Base-by-base conservation (phyloP, 2,797 vertebrate species). In the Helicolenus hilgendorfi region DNA sequence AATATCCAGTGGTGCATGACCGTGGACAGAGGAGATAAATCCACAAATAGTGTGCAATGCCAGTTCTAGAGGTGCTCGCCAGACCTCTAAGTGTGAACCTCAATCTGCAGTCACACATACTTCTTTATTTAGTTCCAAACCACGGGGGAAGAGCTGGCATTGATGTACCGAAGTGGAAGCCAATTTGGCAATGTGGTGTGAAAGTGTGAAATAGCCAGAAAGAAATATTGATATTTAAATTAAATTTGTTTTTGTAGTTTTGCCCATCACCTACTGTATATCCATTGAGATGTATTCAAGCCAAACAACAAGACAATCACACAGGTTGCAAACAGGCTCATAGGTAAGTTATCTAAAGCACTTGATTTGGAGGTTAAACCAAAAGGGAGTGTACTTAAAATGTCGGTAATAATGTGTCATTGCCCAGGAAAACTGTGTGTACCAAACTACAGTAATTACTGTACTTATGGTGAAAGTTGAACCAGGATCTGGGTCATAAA, bases 1-100 rank as follows among this genome's bases (percentile, higher is more conserved):
- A 67, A 55, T 74, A 89, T 79, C 33, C 73, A 85, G 67, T 18
- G 35, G 72, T 45, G 67, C 72, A 59, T 88, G 78, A 55, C 62
- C 36, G 58, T 36, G 45, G 77, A 81, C 53, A 65, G 49, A 20
- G 31, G 20, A 73, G 72, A 91, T 77, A 72, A 79, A 87, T 81
- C 74, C 38, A 24, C 24, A 81, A 68, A 71, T 20, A 31, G n/a
- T 59, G 11, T 68, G 76, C 41, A 65, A 35, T 36, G 49, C 62
- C 67, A 70, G 53, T 15, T 69, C 26, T 53, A 11, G 27, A 75
- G 75, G 38, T 56, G 55, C 68, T 77, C 1, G 27, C 22, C 63
- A 79, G 67, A 77, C 38, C 45, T 79, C 62, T 62, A 31, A 68
- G 33, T 88, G 78, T 82, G 69, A 59, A 72, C 41, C 49, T 35